Base-by-base conservation (phyloP, 2,888 invertebrate species). In the Biston betularia region DNA sequence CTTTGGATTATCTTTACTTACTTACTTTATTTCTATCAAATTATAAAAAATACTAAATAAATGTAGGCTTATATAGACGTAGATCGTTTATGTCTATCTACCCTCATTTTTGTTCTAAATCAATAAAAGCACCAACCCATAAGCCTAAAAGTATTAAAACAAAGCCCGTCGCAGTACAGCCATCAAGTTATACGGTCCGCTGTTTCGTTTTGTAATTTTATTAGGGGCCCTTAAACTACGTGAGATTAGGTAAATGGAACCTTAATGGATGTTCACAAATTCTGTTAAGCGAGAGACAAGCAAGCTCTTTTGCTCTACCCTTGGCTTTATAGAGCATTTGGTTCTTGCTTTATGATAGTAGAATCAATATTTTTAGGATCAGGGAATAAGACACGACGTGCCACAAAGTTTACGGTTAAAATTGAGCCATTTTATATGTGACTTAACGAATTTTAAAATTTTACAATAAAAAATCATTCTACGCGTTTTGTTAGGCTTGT, bases 191-290 rank as follows among this genome's bases (percentile, higher is more conserved):
- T 75, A 76, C 76, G 74, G 72, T 74, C 64, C 65, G 74, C 73
- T 75, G 75, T 77, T 77, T 71, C 70, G 71, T 71, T 69, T 79
- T 75, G 75, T 75, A 80, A 84, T 84, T 82, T 79, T 81, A 82
- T 83, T 83, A 81, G 70, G 73, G 71, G 69, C 66, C 69, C 77
- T 70, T 75, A 73, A 79, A 82, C 81, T 83, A 82, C 72, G 74
- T 68, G 76, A 79, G 81, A 82, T 83, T 82, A 84, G 77, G 78
- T 76, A 84, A 86, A 85, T 84, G 83, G 80, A 69, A 74, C 73
- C 74, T 46, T 84, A 84, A 86, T 85, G 84, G 85, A 79, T 80
- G 81, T 80, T 81, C 78, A 74, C 79, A 78, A 82, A 84, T 81
- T 79, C 78, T 70, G 77, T 80, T 78, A 77, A 76, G 71, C 75